Conservation (phyloP, 2,797 vertebrate genomes). For the Stomatorhinus walkeri region DNA sequence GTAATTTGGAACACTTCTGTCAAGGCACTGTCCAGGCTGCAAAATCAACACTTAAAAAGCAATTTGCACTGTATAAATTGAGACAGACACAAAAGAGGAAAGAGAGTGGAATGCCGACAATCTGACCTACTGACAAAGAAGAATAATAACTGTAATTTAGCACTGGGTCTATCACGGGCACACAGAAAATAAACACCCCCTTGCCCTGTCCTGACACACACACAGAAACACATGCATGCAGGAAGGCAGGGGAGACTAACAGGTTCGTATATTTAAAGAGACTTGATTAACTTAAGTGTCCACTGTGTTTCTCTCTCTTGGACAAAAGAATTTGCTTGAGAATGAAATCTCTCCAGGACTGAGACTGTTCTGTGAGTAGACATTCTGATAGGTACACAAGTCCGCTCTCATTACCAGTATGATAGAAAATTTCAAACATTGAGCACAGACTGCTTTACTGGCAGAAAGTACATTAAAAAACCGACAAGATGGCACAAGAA, state of each 20-base stretch:
- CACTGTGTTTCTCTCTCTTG: conserved; percentile 16
- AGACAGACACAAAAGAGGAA: not conserved
- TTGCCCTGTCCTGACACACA: not conserved
- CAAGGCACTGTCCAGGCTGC: not conserved
- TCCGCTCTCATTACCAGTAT: conserved; percentile 13
- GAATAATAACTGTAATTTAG: not conserved
- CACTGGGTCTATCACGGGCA: not conserved
- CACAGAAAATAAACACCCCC: not conserved
- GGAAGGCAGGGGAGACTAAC: conserved; percentile 20
- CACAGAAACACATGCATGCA: not conserved
- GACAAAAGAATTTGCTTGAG: conserved; percentile 28
- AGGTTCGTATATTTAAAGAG: conserved; percentile 31
- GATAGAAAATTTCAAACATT: conserved; percentile 13
- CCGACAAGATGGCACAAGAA: not conserved
- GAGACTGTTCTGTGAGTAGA: conserved; percentile 16
- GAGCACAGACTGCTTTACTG: not conserved
- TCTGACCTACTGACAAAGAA: not conserved
- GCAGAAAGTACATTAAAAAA: not conserved
- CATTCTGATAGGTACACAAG: conserved; percentile 22
- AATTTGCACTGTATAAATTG: not conserved
- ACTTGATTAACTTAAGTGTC: conserved; percentile 28
- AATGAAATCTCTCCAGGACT: conserved; percentile 22
- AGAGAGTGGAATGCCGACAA: not conserved
- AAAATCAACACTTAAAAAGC: conserved; percentile 22
- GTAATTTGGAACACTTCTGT: conserved; percentile 17